phyloP scores from a whole-genome alignment of 1,140 invertebrate genomes.

The Dreissena rostriformis region DNA sequence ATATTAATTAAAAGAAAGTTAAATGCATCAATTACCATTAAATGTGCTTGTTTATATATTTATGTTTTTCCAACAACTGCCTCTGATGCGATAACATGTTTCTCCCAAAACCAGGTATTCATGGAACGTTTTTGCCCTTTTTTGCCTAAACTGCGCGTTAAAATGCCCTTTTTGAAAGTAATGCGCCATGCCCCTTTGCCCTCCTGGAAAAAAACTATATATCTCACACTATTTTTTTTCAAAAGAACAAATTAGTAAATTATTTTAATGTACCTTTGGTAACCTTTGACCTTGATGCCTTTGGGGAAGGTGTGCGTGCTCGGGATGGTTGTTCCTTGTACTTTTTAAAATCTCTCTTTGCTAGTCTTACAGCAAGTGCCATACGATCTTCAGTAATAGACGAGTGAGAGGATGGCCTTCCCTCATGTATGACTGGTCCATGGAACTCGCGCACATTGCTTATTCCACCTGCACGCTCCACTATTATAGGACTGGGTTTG shows the following conservation, averaged over 20 bases:
- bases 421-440: background rate
- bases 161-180: background rate
- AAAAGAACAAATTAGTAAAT: background rate
- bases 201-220: no score
- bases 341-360: conserved; percentile 45
- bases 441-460: conserved; percentile 1
- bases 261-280: conserved; percentile 27
- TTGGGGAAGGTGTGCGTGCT: conserved; percentile 36
- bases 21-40: no score
- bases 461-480: conserved; percentile 42
- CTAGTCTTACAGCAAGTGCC: conserved; percentile 45
- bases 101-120: background rate
- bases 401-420: conserved; percentile 1
- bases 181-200: no score
- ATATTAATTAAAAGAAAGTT: no score
- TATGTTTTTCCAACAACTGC: no score
- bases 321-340: conserved; percentile 15
- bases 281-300: conserved; percentile 17
- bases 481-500: conserved; percentile 49
- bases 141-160: background rate
- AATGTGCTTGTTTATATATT: no score
- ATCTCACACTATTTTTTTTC: background rate
- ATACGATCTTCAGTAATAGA: conserved; percentile 37
- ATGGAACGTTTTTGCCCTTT: background rate
- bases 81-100: background rate